These are phyloP conservation scores for Sitobion miscanthi DNA, from an alignment of 1,140 invertebrate species.

Conservation along the genomic window DNA sequence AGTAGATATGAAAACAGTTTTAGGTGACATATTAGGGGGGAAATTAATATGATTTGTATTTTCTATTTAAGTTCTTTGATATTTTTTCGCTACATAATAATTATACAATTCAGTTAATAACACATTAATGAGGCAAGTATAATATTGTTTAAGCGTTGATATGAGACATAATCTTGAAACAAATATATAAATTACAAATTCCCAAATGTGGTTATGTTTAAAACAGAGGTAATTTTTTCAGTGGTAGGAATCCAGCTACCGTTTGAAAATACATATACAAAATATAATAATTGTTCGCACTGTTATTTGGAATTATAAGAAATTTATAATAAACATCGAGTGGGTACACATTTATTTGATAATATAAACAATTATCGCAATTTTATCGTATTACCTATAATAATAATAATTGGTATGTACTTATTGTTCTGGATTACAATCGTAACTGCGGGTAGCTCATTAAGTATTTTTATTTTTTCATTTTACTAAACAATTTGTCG, in stretches of 20 bases:
- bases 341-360: background rate
- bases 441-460: too few species aligned
- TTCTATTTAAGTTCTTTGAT: background rate
- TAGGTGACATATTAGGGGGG: too few species aligned
- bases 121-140: background rate
- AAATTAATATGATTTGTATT: background rate
- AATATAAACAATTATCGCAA: background rate
- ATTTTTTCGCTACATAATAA: background rate
- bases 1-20: background rate
- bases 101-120: background rate
- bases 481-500: background rate
- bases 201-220: too few species aligned
- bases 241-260: too few species aligned
- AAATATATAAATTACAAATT: constrained; percentile 2
- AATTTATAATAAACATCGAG: too few species aligned
- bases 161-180: background rate
- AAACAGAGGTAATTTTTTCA: too few species aligned
- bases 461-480: background rate
- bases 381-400: background rate
- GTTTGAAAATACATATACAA: too few species aligned
- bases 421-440: background rate
- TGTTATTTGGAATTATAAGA: too few species aligned
- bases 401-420: too few species aligned
- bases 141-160: too few species aligned
- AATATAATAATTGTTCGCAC: too few species aligned